Percentiles rank a stretch among this genome's conserved stretches.
Conservation (phyloP, 1,140 invertebrate genomes). For the Oncopeltus fasciatus region DNA sequence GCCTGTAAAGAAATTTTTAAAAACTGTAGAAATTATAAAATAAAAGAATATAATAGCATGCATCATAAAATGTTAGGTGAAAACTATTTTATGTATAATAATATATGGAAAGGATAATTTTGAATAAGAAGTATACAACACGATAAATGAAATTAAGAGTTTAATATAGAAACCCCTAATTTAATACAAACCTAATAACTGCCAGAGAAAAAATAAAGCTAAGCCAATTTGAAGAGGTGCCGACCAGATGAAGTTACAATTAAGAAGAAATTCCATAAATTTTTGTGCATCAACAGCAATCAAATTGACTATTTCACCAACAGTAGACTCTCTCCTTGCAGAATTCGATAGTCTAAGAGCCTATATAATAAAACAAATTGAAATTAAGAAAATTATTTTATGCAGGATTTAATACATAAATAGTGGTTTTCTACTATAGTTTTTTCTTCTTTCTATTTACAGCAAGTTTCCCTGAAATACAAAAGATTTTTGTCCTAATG, state of each 20-base stretch:
- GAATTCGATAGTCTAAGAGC: slow-evolving; percentile 61
- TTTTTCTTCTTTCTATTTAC: not conserved
- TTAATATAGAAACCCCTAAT: too few relatives aligned
- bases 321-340: slow-evolving; percentile 66
- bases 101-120: too few relatives aligned
- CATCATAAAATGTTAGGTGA: too few relatives aligned
- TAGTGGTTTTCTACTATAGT: too few relatives aligned
- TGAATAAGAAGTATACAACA: too few relatives aligned
- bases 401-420: not conserved
- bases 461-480: not conserved
- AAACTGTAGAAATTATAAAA: too few relatives aligned
- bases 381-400: not conserved
- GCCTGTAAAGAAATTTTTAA: slow-evolving; percentile 35
- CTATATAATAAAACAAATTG: slow-evolving; percentile 20
- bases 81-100: too few relatives aligned
- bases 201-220: slow-evolving; percentile 81
- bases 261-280: slow-evolving; percentile 76
- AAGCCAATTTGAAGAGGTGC: slow-evolving; percentile 81
- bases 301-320: slow-evolving; percentile 83
- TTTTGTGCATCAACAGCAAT: slow-evolving; percentile 78
- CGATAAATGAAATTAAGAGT: too few relatives aligned
- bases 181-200: slow-evolving; percentile 45
- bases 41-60: too few relatives aligned
- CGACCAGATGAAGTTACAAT: slow-evolving; percentile 93
- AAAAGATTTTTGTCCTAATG: not conserved